These are phyloP conservation scores for Athalia rosae DNA, from an alignment of 2,888 invertebrate genomes.

Conservation along the genomic window DNA sequence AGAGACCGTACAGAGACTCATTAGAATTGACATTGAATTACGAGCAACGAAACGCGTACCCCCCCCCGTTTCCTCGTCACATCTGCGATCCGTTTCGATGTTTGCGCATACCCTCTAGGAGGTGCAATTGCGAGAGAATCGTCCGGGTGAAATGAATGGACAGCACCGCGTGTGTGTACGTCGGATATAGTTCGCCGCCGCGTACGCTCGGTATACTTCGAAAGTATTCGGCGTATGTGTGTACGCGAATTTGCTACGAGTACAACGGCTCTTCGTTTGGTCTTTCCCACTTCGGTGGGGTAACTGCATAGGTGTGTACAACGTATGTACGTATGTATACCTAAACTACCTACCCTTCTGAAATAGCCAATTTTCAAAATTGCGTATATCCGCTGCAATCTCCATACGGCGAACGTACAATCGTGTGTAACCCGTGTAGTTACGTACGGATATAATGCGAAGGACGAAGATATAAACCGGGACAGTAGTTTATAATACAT, in stretches of 20 bases:
- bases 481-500: too few relatives aligned
- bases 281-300: too few relatives aligned
- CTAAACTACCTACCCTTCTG: slow-evolving; percentile 9
- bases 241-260: too few relatives aligned
- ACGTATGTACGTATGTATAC: neutral
- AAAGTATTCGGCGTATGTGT: too few relatives aligned
- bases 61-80: neutral
- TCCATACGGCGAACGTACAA: neutral
- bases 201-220: too few relatives aligned
- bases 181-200: too few relatives aligned
- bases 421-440: too few relatives aligned
- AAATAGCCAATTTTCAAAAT: slow-evolving; percentile 27
- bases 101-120: neutral
- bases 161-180: too few relatives aligned
- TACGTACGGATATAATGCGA: too few relatives aligned
- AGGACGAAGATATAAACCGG: too few relatives aligned
- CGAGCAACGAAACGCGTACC: slow-evolving; percentile 38
- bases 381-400: neutral
- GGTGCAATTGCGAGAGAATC: neutral
- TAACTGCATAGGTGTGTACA: slow-evolving; percentile 1
- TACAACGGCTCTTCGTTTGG: too few relatives aligned
- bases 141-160: too few relatives aligned
- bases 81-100: neutral
- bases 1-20: slow-evolving; percentile 54
- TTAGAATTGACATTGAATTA: slow-evolving; percentile 64